Percentiles rank a stretch among this genome's conserved stretches.
Evolutionary conservation across 2,113 vertebrate species (phyloP).

Genomic region (Phrynosoma blainvillii): DNA sequence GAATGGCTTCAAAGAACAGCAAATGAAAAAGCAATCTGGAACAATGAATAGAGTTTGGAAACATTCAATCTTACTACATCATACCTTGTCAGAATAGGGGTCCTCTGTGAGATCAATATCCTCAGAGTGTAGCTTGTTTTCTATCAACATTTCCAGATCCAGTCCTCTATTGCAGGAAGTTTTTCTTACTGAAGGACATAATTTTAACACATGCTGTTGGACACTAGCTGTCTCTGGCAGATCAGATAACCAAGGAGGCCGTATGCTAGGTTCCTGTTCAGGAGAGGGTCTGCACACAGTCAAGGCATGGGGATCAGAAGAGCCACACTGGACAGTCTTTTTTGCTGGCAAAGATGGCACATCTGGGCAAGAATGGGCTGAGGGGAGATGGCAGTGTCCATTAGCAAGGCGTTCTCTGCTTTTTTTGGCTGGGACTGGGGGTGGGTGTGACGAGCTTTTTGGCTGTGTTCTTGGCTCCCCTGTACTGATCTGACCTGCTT

Average conservation of each 20-base stretch:
- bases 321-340: constrained; percentile 71
- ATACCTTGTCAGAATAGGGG: constrained; percentile 96
- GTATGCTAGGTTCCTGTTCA: constrained; percentile 73
- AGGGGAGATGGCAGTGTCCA: constrained; percentile 80
- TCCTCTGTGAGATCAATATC: constrained; percentile 96
- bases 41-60: not conserved
- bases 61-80: not conserved
- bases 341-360: constrained; percentile 82
- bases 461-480: constrained; percentile 77
- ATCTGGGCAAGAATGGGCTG: constrained; percentile 73
- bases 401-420: constrained; percentile 90
- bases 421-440: constrained; percentile 96
- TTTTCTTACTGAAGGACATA: constrained; percentile 83
- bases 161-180: constrained; percentile 82
- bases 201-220: constrained; percentile 85
- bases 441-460: constrained; percentile 89
- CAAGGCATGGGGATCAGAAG: constrained; percentile 66
- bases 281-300: constrained; percentile 59
- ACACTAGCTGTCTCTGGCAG: constrained; percentile 76
- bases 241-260: constrained; percentile 86
- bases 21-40: not conserved
- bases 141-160: constrained; percentile 87
- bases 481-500: constrained; percentile 63
- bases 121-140: constrained; percentile 87
- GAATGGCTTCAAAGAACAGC: not conserved